Percentiles rank a stretch among this genome's conserved stretches.
These are phyloP conservation scores for Dendrocopos noguchii DNA, from an alignment of 2,113 vertebrate species.

Conservation along the genomic window DNA sequence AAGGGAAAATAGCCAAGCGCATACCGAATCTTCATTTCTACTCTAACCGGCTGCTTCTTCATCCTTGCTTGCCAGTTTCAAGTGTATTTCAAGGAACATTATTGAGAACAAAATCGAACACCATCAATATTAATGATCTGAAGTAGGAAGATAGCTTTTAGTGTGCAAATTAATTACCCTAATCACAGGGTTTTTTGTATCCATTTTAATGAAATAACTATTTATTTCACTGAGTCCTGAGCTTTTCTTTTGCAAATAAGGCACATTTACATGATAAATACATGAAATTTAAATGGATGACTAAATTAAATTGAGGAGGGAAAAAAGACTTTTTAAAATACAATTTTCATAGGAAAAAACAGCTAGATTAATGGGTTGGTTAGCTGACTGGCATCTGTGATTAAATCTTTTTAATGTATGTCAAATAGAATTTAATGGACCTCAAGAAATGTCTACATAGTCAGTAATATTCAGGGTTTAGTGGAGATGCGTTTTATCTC, in stretches of 20 bases:
- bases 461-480: slow-evolving; percentile 62
- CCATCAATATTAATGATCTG: slow-evolving; percentile 87
- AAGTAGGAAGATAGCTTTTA: slow-evolving; percentile 84
- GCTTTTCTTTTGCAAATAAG: slow-evolving; percentile 87
- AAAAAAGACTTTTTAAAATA: slow-evolving; percentile 78
- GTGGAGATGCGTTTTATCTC: slow-evolving; percentile 61
- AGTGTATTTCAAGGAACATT: slow-evolving; percentile 81
- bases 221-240: slow-evolving; percentile 82
- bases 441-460: slow-evolving; percentile 77
- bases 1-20: slow-evolving; percentile 28
- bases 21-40: slow-evolving; percentile 50
- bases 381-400: slow-evolving; percentile 83
- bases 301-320: slow-evolving; percentile 79
- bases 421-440: slow-evolving; percentile 85
- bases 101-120: slow-evolving; percentile 81
- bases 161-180: slow-evolving; percentile 86
- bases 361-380: slow-evolving; percentile 84
- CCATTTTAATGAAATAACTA: slow-evolving; percentile 87
- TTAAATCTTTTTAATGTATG: slow-evolving; percentile 83
- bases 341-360: slow-evolving; percentile 83
- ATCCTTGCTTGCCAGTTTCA: slow-evolving; percentile 64
- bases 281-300: slow-evolving; percentile 83
- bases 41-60: slow-evolving; percentile 52
- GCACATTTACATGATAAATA: slow-evolving; percentile 86
- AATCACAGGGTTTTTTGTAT: slow-evolving; percentile 85